Evolutionary conservation across 2,888 invertebrate genomes (phyloP), one percentile per base, ranked within the genome.

Genomic region (Corbicula japonica): DNA sequence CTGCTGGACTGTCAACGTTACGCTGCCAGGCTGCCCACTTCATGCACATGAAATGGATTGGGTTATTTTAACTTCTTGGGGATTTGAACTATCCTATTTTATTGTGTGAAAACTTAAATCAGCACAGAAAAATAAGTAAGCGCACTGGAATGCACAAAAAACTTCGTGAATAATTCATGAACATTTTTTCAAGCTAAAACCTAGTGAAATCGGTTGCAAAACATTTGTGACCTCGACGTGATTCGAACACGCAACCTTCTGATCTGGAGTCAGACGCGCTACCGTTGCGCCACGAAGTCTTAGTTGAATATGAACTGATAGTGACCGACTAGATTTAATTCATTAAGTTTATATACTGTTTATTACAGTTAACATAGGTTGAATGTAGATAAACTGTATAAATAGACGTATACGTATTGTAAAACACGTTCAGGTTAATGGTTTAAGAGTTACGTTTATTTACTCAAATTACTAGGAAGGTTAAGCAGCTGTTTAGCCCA

Each of bases 251-350:
- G 70, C 70, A 70, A 61, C 70, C 70, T 70, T 70, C 70, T 70
- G 70, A 70, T 70, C 70, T 70, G 70, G 70, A 70, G 70, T 70
- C 70, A 70, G 70, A 61, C 70, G 70, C 70, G 70, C 70, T 70
- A 70, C 61, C 70, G 70, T 70, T 70, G 70, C 70, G 70, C 70
- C 70, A 70, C 70, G 52, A 28, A 23, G 70, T 26, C 70, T n/a
- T n/a, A n/a, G n/a, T n/a, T n/a, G n/a, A n/a, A n/a, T n/a, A n/a
- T n/a, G n/a, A n/a, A n/a, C n/a, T n/a, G n/a, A n/a, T n/a, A n/a
- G n/a, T n/a, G n/a, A n/a, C n/a, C n/a, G n/a, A n/a, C n/a, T n/a
- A n/a, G n/a, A n/a, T n/a, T n/a, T n/a, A n/a, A n/a, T n/a, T n/a
- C n/a, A n/a, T n/a, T n/a, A n/a, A n/a, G n/a, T n/a, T n/a, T n/a